Percentiles rank a stretch among this genome's conserved stretches.
Conservation (phyloP, 2,797 vertebrate genomes). For the Australoheros facetus region DNA sequence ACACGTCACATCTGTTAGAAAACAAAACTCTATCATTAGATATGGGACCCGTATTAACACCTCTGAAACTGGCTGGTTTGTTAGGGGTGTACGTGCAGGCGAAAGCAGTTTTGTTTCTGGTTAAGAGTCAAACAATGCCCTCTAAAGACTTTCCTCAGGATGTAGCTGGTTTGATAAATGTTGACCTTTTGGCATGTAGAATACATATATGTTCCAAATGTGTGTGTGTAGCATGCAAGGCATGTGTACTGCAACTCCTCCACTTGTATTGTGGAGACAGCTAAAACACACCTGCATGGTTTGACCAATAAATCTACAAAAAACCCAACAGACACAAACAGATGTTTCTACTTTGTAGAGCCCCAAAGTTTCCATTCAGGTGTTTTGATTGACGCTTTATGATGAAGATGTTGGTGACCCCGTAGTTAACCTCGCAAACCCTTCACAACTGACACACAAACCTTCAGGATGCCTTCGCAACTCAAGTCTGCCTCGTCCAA, state of each 20-base stretch:
- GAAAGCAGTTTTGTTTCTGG: slow-evolving; percentile 10
- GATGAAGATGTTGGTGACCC: slow-evolving; percentile 49
- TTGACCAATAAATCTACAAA: slow-evolving; percentile 59
- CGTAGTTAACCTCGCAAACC: slow-evolving; percentile 22
- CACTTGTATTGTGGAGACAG: slow-evolving; percentile 21
- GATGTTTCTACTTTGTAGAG: slow-evolving; percentile 21
- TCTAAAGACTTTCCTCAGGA: slow-evolving; percentile 18
- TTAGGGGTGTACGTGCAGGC: slow-evolving; percentile 40
- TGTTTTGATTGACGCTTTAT: slow-evolving; percentile 11
- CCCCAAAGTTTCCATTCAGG: slow-evolving; percentile 11
- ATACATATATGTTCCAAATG: slow-evolving; percentile 35
- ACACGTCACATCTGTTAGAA: slow-evolving; percentile 40
- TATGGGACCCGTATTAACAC: slow-evolving; percentile 71
- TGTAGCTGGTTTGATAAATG: slow-evolving; percentile 62
- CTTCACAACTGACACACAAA: slow-evolving; percentile 11
- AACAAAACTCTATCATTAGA: slow-evolving; percentile 54
- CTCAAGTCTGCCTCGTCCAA: slow-evolving; percentile 29
- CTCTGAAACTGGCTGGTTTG: slow-evolving; percentile 25
- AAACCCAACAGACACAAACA: slow-evolving; percentile 45
- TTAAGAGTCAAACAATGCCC: slow-evolving; percentile 39
- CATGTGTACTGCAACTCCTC: slow-evolving; percentile 33
- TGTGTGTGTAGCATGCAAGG: slow-evolving; percentile 47
- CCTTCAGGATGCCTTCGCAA: slow-evolving; percentile 34
- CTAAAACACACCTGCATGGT: slow-evolving; percentile 62
- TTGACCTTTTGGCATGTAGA: slow-evolving; percentile 40